Evolutionary conservation across 1,140 invertebrate species (phyloP).

Genomic region (Tachypleus tridentatus): DNA sequence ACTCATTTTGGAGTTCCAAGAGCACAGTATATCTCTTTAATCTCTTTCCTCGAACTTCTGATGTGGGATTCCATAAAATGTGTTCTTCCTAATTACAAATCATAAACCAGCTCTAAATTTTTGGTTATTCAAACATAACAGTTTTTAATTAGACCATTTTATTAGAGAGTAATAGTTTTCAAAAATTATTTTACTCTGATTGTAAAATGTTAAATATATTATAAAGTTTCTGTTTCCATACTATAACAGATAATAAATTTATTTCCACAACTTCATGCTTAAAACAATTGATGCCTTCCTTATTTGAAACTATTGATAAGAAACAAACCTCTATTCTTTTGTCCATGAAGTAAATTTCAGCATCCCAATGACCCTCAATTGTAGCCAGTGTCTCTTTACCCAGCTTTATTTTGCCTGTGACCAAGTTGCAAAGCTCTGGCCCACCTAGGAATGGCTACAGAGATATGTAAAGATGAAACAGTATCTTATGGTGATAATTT

Average conservation of each 20-base stretch:
- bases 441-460: slow-evolving; percentile 73
- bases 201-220: no score
- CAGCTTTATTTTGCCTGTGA: slow-evolving; percentile 69
- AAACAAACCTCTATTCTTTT: slow-evolving; percentile 49
- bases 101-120: background rate
- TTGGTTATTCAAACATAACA: slow-evolving; percentile 4
- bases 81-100: slow-evolving; percentile 47
- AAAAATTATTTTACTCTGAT: no score
- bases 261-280: no score
- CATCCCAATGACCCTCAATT: slow-evolving; percentile 85
- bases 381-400: slow-evolving; percentile 76
- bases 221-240: no score
- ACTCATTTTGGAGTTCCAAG: slow-evolving; percentile 57
- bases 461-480: slow-evolving; percentile 3
- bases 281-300: no score
- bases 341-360: slow-evolving; percentile 67
- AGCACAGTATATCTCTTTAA: slow-evolving; percentile 65
- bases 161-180: no score
- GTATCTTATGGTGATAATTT: no score
- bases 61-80: slow-evolving; percentile 58
- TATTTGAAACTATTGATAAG: no score
- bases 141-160: background rate
- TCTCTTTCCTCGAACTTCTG: slow-evolving; percentile 51
- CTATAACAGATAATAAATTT: no score
- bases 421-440: slow-evolving; percentile 65